Evolutionary conservation across 2,113 vertebrate species (phyloP).

Genomic region (Typhlomys cinereus): DNA sequence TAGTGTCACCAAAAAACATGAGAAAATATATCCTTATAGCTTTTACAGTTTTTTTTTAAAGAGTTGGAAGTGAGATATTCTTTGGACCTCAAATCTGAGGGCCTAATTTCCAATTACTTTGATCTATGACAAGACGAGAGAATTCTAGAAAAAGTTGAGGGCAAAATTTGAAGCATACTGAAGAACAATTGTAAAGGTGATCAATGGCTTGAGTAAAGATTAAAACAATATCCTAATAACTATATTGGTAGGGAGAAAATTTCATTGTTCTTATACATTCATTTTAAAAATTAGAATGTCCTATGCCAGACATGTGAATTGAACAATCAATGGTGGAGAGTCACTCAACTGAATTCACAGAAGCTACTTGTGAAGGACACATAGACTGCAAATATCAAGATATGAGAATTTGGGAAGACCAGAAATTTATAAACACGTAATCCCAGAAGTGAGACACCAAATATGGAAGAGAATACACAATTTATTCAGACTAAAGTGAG

Average conservation of each 20-base stretch:
- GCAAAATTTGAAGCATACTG: background rate
- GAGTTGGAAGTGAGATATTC: background rate
- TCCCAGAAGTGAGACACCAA: background rate
- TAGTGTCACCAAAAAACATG: background rate
- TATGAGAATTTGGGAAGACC: background rate
- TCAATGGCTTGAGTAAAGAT: background rate
- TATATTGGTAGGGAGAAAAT: background rate
- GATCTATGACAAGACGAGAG: background rate
- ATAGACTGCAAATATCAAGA: background rate
- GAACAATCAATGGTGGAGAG: background rate
- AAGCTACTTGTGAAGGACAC: background rate
- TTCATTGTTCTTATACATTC: background rate
- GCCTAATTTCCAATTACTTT: background rate
- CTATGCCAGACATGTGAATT: background rate
- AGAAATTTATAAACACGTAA: background rate
- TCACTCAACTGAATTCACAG: background rate
- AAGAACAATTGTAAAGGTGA: background rate
- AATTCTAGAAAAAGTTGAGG: background rate
- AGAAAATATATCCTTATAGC: background rate
- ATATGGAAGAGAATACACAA: background rate
- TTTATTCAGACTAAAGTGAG: background rate
- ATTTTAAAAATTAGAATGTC: background rate
- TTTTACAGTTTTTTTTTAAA: background rate
- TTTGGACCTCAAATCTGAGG: background rate
- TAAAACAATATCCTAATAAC: background rate